Conservation (phyloP, 37 sponge, comb jelly and placozoan species). For the Beroe forskalii region DNA sequence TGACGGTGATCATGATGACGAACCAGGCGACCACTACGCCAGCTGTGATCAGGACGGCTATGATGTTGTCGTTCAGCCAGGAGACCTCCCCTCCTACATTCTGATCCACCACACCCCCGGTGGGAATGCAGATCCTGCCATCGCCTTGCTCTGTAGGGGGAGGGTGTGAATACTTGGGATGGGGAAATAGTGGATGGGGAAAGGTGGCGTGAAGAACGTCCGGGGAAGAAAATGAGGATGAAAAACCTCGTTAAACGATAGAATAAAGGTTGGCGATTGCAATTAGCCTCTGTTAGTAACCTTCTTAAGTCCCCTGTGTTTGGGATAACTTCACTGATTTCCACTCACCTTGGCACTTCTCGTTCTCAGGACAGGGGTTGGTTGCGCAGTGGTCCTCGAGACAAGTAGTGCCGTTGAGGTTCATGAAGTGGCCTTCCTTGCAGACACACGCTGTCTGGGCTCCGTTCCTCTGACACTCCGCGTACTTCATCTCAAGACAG, state of each 20-base stretch:
- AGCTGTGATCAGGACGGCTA: neutral
- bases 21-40: constrained; percentile 5
- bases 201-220: too few species aligned
- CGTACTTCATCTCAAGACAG: neutral
- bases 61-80: neutral
- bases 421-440: neutral
- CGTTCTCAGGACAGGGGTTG: neutral
- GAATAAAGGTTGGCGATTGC: too few species aligned
- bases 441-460: neutral
- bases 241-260: too few species aligned
- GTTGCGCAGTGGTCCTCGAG: neutral
- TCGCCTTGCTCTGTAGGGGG: neutral
- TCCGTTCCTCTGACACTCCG: neutral
- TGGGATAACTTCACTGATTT: too few species aligned
- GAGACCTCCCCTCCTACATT: too few species aligned
- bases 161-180: too few species aligned
- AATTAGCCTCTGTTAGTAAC: too few species aligned
- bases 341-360: neutral
- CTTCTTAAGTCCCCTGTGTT: too few species aligned
- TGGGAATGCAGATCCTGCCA: neutral
- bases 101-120: too few species aligned
- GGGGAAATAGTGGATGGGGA: too few species aligned
- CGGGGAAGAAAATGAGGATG: too few species aligned
- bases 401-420: neutral
- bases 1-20: neutral